phyloP scores from a whole-genome alignment of 2,113 vertebrate genomes.

The Symphodus melops region DNA sequence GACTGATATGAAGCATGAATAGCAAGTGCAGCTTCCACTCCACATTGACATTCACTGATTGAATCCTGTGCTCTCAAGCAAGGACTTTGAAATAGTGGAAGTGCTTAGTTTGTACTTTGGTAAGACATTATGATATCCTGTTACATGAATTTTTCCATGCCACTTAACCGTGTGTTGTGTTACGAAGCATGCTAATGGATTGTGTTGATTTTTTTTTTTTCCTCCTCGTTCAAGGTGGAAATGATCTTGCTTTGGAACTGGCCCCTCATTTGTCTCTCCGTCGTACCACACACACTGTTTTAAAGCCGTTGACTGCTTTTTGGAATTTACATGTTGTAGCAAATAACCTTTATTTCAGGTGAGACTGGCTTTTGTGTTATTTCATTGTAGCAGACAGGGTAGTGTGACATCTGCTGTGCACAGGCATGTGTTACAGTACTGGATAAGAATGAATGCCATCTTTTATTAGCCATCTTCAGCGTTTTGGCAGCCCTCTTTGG shows the following conservation, averaged over 20 bases:
- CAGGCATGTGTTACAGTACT: slow-evolving; percentile 54
- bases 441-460: slow-evolving; percentile 53
- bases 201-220: slow-evolving; percentile 51
- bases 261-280: slow-evolving; percentile 39
- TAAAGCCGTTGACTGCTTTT: neutral
- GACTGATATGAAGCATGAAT: slow-evolving; percentile 73
- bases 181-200: slow-evolving; percentile 46
- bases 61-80: slow-evolving; percentile 63
- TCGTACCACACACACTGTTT: neutral
- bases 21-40: slow-evolving; percentile 54
- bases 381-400: neutral
- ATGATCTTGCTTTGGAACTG: slow-evolving; percentile 34
- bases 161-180: slow-evolving; percentile 27
- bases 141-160: slow-evolving; percentile 49
- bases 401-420: slow-evolving; percentile 43
- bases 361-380: too few species aligned
- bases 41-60: slow-evolving; percentile 66
- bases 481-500: slow-evolving; percentile 54
- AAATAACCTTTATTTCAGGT: too few species aligned
- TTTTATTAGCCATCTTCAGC: slow-evolving; percentile 58
- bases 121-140: slow-evolving; percentile 53
- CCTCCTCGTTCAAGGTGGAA: slow-evolving; percentile 44
- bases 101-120: slow-evolving; percentile 60
- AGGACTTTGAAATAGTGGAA: slow-evolving; percentile 53
- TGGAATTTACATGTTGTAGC: neutral